Percentiles rank a stretch among this genome's conserved stretches.
phyloP scores from a whole-genome alignment of 2,888 invertebrate species.

The Agrypnus murinus region DNA sequence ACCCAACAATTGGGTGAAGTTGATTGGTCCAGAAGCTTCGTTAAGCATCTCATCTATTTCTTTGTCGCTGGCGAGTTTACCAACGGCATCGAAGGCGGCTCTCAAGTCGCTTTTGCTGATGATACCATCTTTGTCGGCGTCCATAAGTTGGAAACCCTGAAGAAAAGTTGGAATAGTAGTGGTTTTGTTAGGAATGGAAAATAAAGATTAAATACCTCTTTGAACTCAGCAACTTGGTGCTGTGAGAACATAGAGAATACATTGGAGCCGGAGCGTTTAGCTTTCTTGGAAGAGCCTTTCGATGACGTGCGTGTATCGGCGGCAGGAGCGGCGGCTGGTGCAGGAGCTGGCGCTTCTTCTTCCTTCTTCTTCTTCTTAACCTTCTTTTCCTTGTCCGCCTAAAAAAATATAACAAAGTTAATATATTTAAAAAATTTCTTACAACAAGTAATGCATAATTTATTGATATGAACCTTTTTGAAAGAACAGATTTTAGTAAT shows the following conservation, averaged over 20 bases:
- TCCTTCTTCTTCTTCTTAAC: slow-evolving; percentile 89
- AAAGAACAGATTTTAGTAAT: no score
- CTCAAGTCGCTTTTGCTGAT: slow-evolving; percentile 91
- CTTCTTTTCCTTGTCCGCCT: slow-evolving; percentile 97
- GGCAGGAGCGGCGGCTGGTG: slow-evolving; percentile 81
- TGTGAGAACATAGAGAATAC: slow-evolving; percentile 98
- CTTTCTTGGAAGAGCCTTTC: slow-evolving; percentile 86
- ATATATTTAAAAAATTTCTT: background rate
- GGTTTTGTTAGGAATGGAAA: background rate
- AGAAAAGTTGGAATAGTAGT: background rate
- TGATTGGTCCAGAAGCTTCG: slow-evolving; percentile 93
- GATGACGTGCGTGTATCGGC: slow-evolving; percentile 84
- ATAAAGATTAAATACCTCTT: slow-evolving; percentile 74
- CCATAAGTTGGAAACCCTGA: slow-evolving; percentile 94
- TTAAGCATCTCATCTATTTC: slow-evolving; percentile 92
- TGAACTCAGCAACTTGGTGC: slow-evolving; percentile 97
- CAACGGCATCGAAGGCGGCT: slow-evolving; percentile 93
- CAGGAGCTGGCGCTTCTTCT: slow-evolving; percentile 79
- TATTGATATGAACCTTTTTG: no score
- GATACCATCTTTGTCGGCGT: slow-evolving; percentile 90
- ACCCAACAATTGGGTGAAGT: slow-evolving; percentile 95
- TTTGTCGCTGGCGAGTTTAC: slow-evolving; percentile 91
- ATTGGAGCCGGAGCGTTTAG: slow-evolving; percentile 94
- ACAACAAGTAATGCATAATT: background rate
- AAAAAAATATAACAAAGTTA: slow-evolving; percentile 28